A percentile compares a stretch with the other conserved stretches of the same genome.
phyloP scores from a whole-genome alignment of 2,113 vertebrate genomes.

The Callospermophilus lateralis region DNA sequence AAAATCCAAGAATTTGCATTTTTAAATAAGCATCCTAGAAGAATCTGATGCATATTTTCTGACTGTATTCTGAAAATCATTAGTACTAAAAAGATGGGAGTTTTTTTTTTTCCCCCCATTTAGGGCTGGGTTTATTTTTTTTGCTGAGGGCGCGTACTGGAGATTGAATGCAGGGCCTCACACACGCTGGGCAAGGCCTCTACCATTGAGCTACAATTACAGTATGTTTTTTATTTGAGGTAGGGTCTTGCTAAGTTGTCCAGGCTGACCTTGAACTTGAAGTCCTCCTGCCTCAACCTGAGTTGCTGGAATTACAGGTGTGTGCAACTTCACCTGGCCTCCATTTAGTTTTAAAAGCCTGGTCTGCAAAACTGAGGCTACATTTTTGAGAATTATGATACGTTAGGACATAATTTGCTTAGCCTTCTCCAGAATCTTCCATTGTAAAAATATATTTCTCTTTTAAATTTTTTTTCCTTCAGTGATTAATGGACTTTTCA shows the following conservation, averaged over 20 bases:
- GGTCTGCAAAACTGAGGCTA: neutral
- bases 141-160: no score
- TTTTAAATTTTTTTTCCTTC: neutral
- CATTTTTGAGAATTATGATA: neutral
- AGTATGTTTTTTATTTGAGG: no score
- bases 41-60: neutral
- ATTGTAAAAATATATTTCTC: neutral
- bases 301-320: no score
- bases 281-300: no score
- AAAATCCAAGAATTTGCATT: neutral
- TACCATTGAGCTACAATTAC: no score
- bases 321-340: no score
- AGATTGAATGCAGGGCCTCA: no score
- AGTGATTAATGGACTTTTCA: neutral
- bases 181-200: no score
- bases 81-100: neutral
- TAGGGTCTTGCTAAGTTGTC: no score
- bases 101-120: neutral
- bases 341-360: neutral
- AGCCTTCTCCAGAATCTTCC: neutral
- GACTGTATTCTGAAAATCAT: neutral
- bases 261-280: no score
- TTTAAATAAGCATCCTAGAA: neutral
- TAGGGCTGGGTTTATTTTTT: no score
- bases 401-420: neutral